phyloP scores from a whole-genome alignment of 1,140 invertebrate species.

The Heliconius himera region DNA sequence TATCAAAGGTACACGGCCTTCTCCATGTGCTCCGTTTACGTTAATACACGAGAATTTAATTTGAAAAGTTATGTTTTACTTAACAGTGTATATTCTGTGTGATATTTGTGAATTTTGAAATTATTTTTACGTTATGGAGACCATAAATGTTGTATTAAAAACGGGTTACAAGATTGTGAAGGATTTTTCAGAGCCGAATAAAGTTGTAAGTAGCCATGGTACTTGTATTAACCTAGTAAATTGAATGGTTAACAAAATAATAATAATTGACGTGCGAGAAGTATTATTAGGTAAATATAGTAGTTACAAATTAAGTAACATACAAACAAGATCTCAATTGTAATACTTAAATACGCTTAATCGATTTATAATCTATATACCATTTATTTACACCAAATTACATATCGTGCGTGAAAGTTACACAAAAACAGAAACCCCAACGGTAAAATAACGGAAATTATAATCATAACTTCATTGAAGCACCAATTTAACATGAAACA shows the following conservation, averaged over 20 bases:
- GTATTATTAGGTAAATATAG: not conserved
- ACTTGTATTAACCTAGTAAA: too few species aligned
- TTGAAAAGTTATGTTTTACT: constrained; percentile 9
- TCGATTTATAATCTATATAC: not conserved
- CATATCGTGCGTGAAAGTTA: constrained; percentile 33
- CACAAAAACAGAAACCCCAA: constrained; percentile 32
- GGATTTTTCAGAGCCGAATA: constrained; percentile 70
- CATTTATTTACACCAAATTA: not conserved
- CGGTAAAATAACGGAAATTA: constrained; percentile 45
- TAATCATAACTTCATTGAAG: constrained; percentile 16
- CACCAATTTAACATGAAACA: not conserved
- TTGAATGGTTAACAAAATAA: too few species aligned
- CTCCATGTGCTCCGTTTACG: constrained; percentile 49
- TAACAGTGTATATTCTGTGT: constrained; percentile 9
- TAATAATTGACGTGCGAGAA: not conserved
- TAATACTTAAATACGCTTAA: not conserved
- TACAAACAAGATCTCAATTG: not conserved
- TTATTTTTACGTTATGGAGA: constrained; percentile 53
- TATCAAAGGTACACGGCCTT: constrained; percentile 51
- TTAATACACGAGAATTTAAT: constrained; percentile 4
- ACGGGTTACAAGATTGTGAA: constrained; percentile 75
- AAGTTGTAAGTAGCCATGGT: constrained; percentile 59
- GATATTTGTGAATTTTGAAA: not conserved
- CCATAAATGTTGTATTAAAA: constrained; percentile 69
- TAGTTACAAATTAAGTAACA: not conserved